phyloP scores from a whole-genome alignment of 2,797 vertebrate genomes.

The Varecia variegata region DNA sequence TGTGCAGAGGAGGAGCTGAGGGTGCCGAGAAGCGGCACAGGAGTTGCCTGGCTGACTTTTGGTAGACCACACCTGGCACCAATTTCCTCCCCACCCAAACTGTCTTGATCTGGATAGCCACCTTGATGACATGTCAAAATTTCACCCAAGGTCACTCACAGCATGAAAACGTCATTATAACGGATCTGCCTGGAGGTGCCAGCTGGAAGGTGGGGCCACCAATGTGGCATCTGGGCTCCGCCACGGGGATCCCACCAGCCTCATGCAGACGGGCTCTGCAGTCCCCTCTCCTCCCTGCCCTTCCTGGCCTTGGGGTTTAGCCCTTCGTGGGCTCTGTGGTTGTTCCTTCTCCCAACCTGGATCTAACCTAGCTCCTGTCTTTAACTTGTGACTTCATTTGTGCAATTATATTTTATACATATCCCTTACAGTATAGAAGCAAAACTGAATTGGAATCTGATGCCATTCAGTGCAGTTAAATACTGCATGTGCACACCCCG shows the following conservation, averaged over 20 bases:
- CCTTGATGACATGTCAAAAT: too few relatives aligned
- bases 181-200: rapidly evolving
- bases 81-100: not conserved
- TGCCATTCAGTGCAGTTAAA: not conserved
- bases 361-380: not conserved
- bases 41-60: not conserved
- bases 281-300: not conserved
- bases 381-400: too few relatives aligned
- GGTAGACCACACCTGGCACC: not conserved
- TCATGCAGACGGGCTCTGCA: rapidly evolving
- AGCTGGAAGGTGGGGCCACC: rapidly evolving
- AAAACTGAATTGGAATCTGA: rapidly evolving
- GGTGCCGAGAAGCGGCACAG: not conserved
- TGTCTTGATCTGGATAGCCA: not conserved
- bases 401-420: rapidly evolving
- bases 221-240: rapidly evolving
- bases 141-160: not conserved
- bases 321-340: rapidly evolving
- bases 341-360: not conserved
- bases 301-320: not conserved
- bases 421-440: not conserved
- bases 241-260: rapidly evolving
- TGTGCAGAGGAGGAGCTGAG: not conserved
- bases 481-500: rapidly evolving
- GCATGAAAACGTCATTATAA: not conserved